Conservation (phyloP, 2,888 invertebrate genomes). For the Scotopteryx bipunctaria region DNA sequence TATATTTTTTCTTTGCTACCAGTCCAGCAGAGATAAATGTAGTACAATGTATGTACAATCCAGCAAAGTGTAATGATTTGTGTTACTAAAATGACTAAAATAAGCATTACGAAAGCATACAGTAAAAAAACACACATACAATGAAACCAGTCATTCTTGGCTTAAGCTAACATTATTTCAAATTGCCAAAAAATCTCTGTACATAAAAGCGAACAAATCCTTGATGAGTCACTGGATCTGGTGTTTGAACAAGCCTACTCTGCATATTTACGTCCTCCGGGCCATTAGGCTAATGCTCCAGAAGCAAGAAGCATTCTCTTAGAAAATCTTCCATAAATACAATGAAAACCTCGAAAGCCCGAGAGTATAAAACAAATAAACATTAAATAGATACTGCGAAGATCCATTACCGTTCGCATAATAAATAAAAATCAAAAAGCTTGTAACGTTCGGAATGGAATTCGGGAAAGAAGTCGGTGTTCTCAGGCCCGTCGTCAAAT, state of each 20-base stretch:
- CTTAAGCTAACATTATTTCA: no score
- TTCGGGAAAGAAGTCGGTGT: conserved; percentile 10
- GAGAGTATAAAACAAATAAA: conserved; percentile 31
- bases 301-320: conserved; percentile 10
- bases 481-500: no score
- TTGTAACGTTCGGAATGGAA: neutral
- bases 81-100: no score
- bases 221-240: conserved; percentile 3
- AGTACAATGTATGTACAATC: no score
- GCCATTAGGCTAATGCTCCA: conserved; percentile 18
- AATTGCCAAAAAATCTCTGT: neutral
- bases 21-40: no score
- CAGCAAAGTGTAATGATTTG: no score
- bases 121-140: no score
- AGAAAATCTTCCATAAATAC: conserved; percentile 16
- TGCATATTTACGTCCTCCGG: conserved; percentile 17
- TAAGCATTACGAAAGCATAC: no score
- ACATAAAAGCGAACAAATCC: conserved; percentile 11
- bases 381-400: conserved; percentile 28
- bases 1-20: no score
- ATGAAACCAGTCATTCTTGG: no score
- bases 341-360: conserved; percentile 1
- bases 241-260: conserved; percentile 9
- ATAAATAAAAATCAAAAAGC: conserved; percentile 29
- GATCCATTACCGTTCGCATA: conserved; percentile 32